Conservation (phyloP, 2,797 vertebrate genomes). For the Syndactyla subalaris region DNA sequence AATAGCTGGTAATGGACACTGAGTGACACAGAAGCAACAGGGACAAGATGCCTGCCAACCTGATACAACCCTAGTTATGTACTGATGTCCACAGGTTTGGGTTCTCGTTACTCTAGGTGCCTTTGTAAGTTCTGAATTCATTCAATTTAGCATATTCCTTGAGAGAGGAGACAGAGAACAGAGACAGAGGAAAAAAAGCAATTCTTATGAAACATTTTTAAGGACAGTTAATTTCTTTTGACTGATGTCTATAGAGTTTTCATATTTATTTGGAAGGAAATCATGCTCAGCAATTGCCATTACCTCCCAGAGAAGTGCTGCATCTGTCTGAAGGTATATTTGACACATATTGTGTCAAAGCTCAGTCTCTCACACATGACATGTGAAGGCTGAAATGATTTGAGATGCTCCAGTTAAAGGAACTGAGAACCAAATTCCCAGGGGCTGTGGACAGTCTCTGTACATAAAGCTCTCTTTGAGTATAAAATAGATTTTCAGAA, state of each 20-base stretch:
- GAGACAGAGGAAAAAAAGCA: neutral
- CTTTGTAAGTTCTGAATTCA: neutral
- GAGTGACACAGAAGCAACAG: neutral
- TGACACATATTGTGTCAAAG: constrained; percentile 5
- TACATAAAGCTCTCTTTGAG: neutral
- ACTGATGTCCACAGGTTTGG: neutral
- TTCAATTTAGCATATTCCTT: neutral
- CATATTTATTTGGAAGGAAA: constrained; percentile 19
- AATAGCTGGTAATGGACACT: neutral
- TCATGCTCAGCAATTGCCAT: neutral
- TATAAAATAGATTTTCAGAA: neutral
- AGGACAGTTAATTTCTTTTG: constrained; percentile 24
- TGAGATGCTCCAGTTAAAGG: constrained; percentile 11
- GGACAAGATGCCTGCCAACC: neutral
- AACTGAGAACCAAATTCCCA: neutral
- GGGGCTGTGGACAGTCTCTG: neutral
- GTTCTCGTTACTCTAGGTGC: neutral
- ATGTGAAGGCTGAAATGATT: constrained; percentile 28
- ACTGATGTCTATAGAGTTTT: constrained; percentile 9
- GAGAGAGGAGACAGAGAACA: neutral
- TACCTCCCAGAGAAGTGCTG: constrained; percentile 2
- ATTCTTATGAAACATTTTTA: neutral
- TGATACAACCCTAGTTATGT: neutral
- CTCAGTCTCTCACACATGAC: neutral
- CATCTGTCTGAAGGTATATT: neutral